Percentiles rank a stretch among this genome's conserved stretches.
These are phyloP conservation scores for Myrmophylax atrothorax DNA, from an alignment of 2,113 vertebrate genomes.

Conservation along the genomic window DNA sequence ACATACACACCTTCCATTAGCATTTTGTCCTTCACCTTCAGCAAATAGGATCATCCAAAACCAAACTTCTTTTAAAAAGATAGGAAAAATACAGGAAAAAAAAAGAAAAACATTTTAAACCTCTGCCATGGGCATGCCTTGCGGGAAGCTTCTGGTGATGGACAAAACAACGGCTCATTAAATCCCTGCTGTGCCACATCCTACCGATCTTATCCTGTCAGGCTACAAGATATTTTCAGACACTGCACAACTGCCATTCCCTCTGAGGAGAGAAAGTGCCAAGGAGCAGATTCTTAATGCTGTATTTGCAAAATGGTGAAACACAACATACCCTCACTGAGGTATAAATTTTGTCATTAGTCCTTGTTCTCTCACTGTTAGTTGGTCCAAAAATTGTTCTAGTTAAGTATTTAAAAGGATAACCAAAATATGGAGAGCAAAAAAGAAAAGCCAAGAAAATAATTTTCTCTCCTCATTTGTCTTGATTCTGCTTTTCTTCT, in stretches of 20 bases:
- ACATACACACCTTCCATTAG: not conserved
- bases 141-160: not conserved
- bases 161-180: slow-evolving; percentile 1
- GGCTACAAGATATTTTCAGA: not conserved
- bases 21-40: not conserved
- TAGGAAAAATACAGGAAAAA: not conserved
- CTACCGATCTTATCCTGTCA: not conserved
- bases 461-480: not conserved
- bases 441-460: not conserved
- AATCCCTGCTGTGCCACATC: not conserved
- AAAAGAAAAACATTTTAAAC: not conserved
- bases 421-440: not conserved
- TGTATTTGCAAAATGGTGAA: not conserved
- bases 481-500: not conserved
- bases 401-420: not conserved
- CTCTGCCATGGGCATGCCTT: not conserved
- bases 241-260: not conserved
- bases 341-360: not conserved
- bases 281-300: not conserved
- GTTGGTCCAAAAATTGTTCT: not conserved
- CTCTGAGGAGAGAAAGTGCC: not conserved
- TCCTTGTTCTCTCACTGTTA: not conserved
- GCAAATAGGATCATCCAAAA: not conserved
- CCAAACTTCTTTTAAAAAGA: not conserved
- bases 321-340: not conserved